A percentile compares a stretch with the other conserved stretches of the same genome.
These are phyloP conservation scores for Eulemur albifrons DNA, from an alignment of 2,797 vertebrate genomes.

Conservation along the genomic window DNA sequence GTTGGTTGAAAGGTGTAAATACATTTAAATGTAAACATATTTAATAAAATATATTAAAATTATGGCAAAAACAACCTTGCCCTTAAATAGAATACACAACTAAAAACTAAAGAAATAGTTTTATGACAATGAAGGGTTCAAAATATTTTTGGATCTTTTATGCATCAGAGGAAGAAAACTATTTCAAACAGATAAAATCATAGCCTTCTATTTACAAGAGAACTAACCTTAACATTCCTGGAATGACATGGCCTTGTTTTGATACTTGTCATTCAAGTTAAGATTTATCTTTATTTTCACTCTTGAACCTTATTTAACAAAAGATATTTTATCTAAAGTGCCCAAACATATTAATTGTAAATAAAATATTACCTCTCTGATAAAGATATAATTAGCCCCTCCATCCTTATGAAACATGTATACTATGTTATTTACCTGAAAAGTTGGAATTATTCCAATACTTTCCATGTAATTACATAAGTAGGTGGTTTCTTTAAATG, in stretches of 20 bases:
- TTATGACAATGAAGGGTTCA: neutral
- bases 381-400: constrained; percentile 40
- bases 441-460: constrained; percentile 47
- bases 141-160: neutral
- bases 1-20: neutral
- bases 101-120: neutral
- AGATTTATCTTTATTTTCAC: constrained; percentile 41
- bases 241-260: neutral
- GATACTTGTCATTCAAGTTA: neutral
- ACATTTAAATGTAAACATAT: neutral
- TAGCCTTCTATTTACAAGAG: neutral
- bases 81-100: neutral
- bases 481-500: constrained; percentile 58
- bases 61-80: neutral
- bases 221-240: neutral
- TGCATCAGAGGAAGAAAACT: neutral
- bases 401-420: neutral
- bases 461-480: constrained; percentile 43
- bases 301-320: constrained; percentile 42
- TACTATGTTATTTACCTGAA: constrained; percentile 28
- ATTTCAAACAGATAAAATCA: neutral
- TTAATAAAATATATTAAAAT: neutral
- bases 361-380: constrained; percentile 30
- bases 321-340: constrained; percentile 41
- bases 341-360: neutral